These are phyloP conservation scores for Drosophila ogumai DNA, from an alignment of 1,140 invertebrate genomes.

Conservation along the genomic window DNA sequence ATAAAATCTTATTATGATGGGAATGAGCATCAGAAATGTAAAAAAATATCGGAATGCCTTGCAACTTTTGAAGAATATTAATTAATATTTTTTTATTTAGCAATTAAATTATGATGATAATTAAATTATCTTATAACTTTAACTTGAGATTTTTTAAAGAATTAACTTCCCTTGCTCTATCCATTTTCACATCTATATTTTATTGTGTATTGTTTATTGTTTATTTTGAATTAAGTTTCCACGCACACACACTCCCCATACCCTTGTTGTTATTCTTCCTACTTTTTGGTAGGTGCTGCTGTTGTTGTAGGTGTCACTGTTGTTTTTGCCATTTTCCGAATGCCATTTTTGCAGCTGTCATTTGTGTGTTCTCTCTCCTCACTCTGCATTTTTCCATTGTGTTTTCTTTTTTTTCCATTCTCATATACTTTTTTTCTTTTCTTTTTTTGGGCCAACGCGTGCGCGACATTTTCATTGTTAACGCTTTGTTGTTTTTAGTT, in stretches of 20 bases:
- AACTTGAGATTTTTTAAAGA: constrained; percentile 31
- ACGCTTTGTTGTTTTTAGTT: constrained; percentile 66
- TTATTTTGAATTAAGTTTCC: constrained; percentile 81
- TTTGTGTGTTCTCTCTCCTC: constrained; percentile 38
- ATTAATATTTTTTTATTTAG: no score
- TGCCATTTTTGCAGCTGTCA: constrained; percentile 77
- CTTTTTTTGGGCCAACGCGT: constrained; percentile 62
- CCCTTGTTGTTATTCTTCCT: constrained; percentile 25
- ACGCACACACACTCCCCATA: constrained; percentile 23
- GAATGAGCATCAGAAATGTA: no score
- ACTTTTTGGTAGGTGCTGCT: constrained; percentile 28
- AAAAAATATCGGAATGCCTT: no score
- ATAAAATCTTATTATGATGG: no score
- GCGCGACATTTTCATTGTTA: constrained; percentile 81
- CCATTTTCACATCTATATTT: constrained; percentile 17
- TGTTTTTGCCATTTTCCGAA: constrained; percentile 44
- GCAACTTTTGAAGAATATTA: no score
- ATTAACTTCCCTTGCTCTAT: neutral
- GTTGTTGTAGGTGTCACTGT: constrained; percentile 43
- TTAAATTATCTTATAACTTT: neutral
- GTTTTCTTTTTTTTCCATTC: constrained; percentile 5
- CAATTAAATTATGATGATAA: no score
- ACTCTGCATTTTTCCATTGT: constrained; percentile 26
- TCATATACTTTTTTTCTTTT: constrained; percentile 2
- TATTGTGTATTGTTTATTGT: constrained; percentile 58